Evolutionary conservation across 2,888 invertebrate genomes (phyloP), one percentile per base, ranked within the genome.

Genomic region (Andrena dorsata): DNA sequence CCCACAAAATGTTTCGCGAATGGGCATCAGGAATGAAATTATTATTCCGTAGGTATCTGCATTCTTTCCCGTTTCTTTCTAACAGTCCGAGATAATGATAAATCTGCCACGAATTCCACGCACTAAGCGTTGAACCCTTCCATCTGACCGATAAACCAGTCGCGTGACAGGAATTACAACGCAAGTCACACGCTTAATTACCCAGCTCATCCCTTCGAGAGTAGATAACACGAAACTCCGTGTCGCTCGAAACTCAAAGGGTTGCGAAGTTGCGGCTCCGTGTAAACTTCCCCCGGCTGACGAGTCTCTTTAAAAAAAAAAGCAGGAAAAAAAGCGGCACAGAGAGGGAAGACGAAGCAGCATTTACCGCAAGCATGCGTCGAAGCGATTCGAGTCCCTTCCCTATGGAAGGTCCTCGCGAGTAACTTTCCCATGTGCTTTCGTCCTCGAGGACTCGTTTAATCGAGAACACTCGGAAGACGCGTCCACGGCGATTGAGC

Each of bases 361-460:
- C 49, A 32, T 80, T 77, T 47, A 26, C 28, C 60, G 28, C 41
- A n/a, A 26, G 26, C 26, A 13, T n/a, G 2, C 23, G n/a, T 3
- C 20, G 20, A 47, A 56, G 32, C 26, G 63, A 35, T n/a, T 4
- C 20, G 60, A 30, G 30, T 7, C 60, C 32, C 28, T 35, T 64
- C 35, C 20, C 60, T n/a, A 23, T 32, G 76, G 51, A 78, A 73
- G 73, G 8, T 60, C 72, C 65, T 79, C 80, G 76, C 85, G 78
- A 70, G 83, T 88, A 89, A 91, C 90, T 93, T 93, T 93, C 92
- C 92, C 92, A 93, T 91, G 92, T 90, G 86, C 86, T 75, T 75
- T 73, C n/a, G 35, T 28, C 23, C 10, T 84, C 89, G 86, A 65
- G 65, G 85, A 89, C 89, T 90, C 90, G 89, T 91, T 91, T 92